Conservation (phyloP, 2,888 invertebrate species). For the Eupeodes luniger region DNA sequence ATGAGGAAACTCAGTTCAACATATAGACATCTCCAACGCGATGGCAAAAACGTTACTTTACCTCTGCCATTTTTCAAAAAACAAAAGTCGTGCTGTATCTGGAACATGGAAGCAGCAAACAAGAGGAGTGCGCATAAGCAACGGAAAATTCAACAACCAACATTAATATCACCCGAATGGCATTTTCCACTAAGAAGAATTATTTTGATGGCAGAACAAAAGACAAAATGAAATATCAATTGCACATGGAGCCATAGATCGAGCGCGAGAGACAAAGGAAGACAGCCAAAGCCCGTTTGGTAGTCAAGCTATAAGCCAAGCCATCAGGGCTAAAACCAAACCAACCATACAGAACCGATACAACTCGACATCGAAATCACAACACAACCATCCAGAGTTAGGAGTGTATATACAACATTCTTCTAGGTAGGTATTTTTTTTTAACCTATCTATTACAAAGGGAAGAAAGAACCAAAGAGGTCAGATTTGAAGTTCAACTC, state of each 20-base stretch:
- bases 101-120: constrained; percentile 59
- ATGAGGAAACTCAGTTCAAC: constrained; percentile 28
- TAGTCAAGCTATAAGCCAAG: not conserved
- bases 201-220: constrained; percentile 67
- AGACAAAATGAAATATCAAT: constrained; percentile 69
- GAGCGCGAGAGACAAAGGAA: constrained; percentile 38
- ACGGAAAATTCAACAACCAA: constrained; percentile 53
- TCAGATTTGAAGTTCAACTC: constrained; percentile 71
- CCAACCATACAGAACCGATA: no score
- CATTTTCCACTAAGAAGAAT: constrained; percentile 60
- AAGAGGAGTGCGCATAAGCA: not conserved
- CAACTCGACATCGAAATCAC: not conserved
- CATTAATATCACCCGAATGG: constrained; percentile 64
- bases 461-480: constrained; percentile 48
- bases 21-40: constrained; percentile 23
- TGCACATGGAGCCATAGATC: constrained; percentile 27
- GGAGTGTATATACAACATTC: no score
- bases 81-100: constrained; percentile 62
- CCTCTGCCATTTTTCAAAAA: constrained; percentile 27
- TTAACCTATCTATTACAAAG: not conserved
- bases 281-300: not conserved
- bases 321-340: not conserved
- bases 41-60: constrained; percentile 47
- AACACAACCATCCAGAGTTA: not conserved
- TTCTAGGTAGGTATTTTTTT: no score